These are phyloP conservation scores for Cassiopea xamachana DNA, from an alignment of 30 jellyfish, hydroid and myxozoan genomes.

Conservation along the genomic window DNA sequence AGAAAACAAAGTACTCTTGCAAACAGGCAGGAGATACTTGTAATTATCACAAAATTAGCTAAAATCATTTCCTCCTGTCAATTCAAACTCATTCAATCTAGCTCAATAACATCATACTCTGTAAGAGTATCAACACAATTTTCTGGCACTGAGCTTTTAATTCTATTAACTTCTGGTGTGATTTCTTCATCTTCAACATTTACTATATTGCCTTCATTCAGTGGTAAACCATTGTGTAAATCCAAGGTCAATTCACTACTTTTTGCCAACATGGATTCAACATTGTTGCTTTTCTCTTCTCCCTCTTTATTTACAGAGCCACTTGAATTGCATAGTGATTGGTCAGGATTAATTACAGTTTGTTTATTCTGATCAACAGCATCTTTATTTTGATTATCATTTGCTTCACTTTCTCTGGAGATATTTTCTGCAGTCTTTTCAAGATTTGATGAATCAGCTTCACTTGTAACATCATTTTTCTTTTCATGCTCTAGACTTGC, in stretches of 20 bases:
- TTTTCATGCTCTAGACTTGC: slow-evolving; percentile 56
- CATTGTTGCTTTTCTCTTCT: slow-evolving; percentile 1
- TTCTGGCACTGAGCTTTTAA: not conserved
- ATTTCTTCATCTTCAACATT: not conserved
- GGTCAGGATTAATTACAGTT: not conserved
- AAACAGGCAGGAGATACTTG: not conserved
- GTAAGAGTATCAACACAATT: slow-evolving; percentile 31
- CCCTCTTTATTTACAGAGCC: not conserved
- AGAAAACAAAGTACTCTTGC: too few species aligned
- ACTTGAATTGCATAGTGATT: too few species aligned
- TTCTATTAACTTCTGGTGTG: not conserved
- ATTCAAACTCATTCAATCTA: slow-evolving; percentile 13
- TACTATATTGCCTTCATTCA: not conserved
- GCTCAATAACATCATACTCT: slow-evolving; percentile 75
- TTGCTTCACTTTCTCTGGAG: not conserved
- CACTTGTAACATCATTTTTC: not conserved
- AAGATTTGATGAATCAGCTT: not conserved
- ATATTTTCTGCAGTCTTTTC: not conserved
- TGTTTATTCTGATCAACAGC: not conserved
- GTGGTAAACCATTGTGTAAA: not conserved
- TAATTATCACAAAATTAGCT: not conserved
- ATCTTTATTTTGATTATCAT: not conserved
- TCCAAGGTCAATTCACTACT: not conserved
- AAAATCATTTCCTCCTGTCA: not conserved
- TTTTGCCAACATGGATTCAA: not conserved